Evolutionary conservation across 2,888 invertebrate genomes (phyloP).

Genomic region (Chydorus sphaericus): DNA sequence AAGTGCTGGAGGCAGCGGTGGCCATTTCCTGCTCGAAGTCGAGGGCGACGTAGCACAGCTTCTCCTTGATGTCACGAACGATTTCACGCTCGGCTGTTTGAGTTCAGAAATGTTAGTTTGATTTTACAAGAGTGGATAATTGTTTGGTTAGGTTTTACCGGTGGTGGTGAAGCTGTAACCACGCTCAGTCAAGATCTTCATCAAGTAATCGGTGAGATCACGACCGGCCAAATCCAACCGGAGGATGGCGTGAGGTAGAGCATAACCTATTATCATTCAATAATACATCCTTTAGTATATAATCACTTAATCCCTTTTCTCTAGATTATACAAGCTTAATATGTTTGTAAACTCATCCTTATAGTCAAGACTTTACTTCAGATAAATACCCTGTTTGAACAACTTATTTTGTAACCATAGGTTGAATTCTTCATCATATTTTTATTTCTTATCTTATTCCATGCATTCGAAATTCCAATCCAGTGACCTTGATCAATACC

Average conservation of each 20-base stretch:
- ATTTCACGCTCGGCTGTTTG: constrained; percentile 74
- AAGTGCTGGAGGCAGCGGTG: constrained; percentile 76
- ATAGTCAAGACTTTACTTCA: no score
- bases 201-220: constrained; percentile 29
- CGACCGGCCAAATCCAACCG: constrained; percentile 77
- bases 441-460: no score
- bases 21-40: constrained; percentile 87
- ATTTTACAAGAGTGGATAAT: neutral
- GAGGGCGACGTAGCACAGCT: constrained; percentile 73
- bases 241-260: constrained; percentile 80
- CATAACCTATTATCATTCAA: constrained; percentile 58
- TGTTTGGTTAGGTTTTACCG: neutral
- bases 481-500: no score
- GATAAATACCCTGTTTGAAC: no score
- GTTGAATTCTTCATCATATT: no score
- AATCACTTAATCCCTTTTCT: no score
- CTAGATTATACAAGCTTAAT: no score
- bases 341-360: no score
- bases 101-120: neutral
- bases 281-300: no score
- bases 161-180: constrained; percentile 20
- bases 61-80: constrained; percentile 85
- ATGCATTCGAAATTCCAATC: no score
- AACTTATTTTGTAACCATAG: no score
- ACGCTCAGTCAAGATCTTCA: constrained; percentile 27